phyloP scores from a whole-genome alignment of 2,888 invertebrate genomes.

The Diarsia brunnea region DNA sequence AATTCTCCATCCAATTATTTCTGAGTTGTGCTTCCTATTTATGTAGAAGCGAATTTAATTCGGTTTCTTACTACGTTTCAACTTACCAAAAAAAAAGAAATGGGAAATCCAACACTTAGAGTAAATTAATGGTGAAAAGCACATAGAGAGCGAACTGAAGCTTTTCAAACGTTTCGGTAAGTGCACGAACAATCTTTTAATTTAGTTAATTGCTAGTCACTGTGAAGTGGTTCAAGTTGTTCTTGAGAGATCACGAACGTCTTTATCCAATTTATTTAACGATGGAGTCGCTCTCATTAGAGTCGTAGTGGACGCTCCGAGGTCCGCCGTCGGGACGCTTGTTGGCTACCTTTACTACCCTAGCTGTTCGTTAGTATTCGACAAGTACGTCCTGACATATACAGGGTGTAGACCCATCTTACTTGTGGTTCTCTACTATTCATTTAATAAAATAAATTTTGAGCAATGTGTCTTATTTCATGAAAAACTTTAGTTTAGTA shows the following conservation, averaged over 20 bases:
- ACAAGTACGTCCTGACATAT: conserved; percentile 62
- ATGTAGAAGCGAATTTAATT: conserved; percentile 44
- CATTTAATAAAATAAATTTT: background rate
- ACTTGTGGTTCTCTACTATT: background rate
- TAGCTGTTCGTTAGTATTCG: conserved; percentile 81
- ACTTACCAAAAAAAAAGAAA: conserved; percentile 47
- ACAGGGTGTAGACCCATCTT: conserved; percentile 26
- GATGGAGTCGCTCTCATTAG: conserved; percentile 89
- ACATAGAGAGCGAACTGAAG: conserved; percentile 76
- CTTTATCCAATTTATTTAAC: conserved; percentile 91
- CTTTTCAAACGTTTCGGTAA: conserved; percentile 83
- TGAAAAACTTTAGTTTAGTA: background rate
- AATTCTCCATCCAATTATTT: conserved; percentile 55
- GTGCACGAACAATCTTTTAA: conserved; percentile 89
- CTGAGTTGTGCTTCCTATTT: conserved; percentile 43
- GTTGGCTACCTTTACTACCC: conserved; percentile 78
- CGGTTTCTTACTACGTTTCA: conserved; percentile 41
- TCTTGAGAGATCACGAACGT: conserved; percentile 90
- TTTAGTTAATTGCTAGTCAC: conserved; percentile 90
- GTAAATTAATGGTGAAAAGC: conserved; percentile 79
- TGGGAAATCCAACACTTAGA: conserved; percentile 66
- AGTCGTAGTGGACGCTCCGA: conserved; percentile 81
- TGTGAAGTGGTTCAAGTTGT: conserved; percentile 88
- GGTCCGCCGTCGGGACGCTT: conserved; percentile 70
- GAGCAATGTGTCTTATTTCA: background rate